Evolutionary conservation across 2,888 invertebrate genomes (phyloP).

Genomic region (Tanytarsus gracilentus): DNA sequence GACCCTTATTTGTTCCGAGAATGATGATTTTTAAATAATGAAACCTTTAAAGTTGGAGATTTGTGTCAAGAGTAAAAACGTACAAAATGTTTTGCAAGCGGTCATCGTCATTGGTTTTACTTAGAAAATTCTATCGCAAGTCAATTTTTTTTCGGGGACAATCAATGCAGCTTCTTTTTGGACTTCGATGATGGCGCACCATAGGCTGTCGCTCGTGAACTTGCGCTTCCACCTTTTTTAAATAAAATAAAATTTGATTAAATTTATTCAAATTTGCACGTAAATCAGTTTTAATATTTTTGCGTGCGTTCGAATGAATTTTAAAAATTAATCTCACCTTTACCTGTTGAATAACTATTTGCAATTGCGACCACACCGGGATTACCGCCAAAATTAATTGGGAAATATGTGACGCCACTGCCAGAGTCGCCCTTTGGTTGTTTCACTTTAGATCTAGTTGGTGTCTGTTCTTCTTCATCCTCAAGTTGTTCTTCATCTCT

Average conservation of each 20-base stretch:
- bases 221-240: slow-evolving; percentile 37
- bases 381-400: slow-evolving; percentile 40
- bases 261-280: neutral
- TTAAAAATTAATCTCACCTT: slow-evolving; percentile 33
- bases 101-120: too few relatives aligned
- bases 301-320: neutral
- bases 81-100: too few relatives aligned
- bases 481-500: too few relatives aligned
- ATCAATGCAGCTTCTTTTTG: too few relatives aligned
- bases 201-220: slow-evolving; percentile 43
- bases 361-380: slow-evolving; percentile 43
- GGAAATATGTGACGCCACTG: slow-evolving; percentile 39
- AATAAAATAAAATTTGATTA: too few relatives aligned
- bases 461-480: slow-evolving; percentile 27
- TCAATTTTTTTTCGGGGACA: too few relatives aligned
- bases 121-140: too few relatives aligned
- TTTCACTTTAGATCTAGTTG: neutral
- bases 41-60: too few relatives aligned
- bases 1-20: too few relatives aligned
- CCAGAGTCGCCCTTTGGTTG: neutral
- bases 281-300: neutral
- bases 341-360: slow-evolving; percentile 43
- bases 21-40: too few relatives aligned
- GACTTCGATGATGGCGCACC: slow-evolving; percentile 43
- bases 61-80: too few relatives aligned